Evolutionary conservation across 2,113 vertebrate genomes (phyloP).

Genomic region (Irena cyanogastra): DNA sequence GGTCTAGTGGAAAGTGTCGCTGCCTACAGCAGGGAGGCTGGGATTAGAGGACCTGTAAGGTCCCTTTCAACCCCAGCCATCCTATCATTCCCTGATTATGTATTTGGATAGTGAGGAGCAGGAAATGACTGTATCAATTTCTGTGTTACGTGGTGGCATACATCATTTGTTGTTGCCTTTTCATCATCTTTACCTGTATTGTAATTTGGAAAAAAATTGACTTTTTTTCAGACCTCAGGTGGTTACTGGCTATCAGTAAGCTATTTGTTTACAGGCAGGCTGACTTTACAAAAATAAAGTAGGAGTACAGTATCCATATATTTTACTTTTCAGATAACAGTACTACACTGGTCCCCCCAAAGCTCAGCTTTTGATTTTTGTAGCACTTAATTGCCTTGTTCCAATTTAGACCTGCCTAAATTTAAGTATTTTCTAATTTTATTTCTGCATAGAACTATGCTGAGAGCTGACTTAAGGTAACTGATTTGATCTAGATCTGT

Average conservation of each 20-base stretch:
- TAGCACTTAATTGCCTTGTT: not conserved
- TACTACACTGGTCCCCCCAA: not conserved
- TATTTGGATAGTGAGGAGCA: not conserved
- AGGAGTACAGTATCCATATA: not conserved
- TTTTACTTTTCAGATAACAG: not conserved
- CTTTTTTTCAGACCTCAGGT: not conserved
- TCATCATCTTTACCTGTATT: not conserved
- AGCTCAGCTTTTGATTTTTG: not conserved
- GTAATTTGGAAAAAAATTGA: not conserved
- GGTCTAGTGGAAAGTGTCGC: not conserved
- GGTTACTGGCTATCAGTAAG: not conserved
- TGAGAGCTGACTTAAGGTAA: not conserved
- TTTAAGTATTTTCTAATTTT: not conserved
- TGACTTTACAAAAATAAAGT: not conserved
- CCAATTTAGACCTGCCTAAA: not conserved
- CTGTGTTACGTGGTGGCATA: not conserved
- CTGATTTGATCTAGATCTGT: not conserved
- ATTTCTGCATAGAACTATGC: not conserved
- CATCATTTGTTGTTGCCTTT: not conserved
- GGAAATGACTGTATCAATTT: not conserved
- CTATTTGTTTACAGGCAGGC: not conserved
- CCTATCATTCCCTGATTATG: not conserved
- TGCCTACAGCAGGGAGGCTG: not conserved
- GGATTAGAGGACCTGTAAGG: not conserved
- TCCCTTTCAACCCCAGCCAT: not conserved